These are phyloP conservation scores for Antechinus stuartii DNA, from an alignment of 2,113 vertebrate genomes.

Conservation along the genomic window DNA sequence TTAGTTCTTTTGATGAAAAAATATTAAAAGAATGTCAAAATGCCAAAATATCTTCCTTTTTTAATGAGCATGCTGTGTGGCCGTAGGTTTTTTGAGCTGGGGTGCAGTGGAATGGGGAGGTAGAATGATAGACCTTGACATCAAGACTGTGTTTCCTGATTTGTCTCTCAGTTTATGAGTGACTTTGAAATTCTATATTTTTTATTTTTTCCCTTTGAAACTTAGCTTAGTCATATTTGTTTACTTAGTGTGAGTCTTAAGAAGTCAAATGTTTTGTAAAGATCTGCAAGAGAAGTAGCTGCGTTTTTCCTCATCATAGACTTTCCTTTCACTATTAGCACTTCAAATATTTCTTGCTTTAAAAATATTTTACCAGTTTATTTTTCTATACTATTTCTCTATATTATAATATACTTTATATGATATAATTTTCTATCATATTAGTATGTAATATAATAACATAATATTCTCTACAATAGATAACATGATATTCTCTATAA, in stretches of 20 bases:
- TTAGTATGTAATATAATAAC: no score
- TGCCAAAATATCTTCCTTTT: constrained; percentile 33
- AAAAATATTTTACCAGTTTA: constrained; percentile 25
- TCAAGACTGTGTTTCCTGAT: not conserved
- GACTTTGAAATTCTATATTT: not conserved
- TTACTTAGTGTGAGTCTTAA: constrained; percentile 32
- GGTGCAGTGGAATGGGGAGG: not conserved
- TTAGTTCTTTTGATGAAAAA: constrained; percentile 36
- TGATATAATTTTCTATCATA: no score
- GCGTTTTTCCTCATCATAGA: not conserved
- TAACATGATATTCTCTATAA: not conserved
- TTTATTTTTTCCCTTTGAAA: not conserved
- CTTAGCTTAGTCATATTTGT: constrained; percentile 38
- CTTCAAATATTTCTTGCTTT: constrained; percentile 14
- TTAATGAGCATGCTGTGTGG: not conserved
- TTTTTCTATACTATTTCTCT: not conserved
- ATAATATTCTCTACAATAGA: not conserved
- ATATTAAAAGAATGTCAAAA: not conserved
- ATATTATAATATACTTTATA: not conserved
- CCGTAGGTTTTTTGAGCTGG: constrained; percentile 6
- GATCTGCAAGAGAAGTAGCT: constrained; percentile 13
- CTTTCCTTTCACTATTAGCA: constrained; percentile 2
- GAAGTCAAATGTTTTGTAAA: not conserved
- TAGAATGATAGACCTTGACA: not conserved
- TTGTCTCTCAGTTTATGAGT: not conserved